phyloP scores from a whole-genome alignment of 2,797 vertebrate species.

The Gobio occitaniae region DNA sequence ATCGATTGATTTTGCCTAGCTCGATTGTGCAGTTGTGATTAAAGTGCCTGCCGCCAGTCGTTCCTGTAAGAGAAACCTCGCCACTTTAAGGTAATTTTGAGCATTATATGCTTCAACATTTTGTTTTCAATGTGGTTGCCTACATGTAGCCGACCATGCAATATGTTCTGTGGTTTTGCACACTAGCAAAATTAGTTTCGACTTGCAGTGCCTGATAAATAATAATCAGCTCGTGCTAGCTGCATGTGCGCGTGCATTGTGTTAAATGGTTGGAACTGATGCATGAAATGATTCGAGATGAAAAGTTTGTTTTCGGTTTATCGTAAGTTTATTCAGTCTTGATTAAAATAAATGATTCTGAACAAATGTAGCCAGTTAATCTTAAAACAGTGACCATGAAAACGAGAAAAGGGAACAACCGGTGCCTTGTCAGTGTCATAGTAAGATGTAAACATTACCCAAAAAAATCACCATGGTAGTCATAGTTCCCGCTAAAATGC shows the following conservation, averaged over 20 bases:
- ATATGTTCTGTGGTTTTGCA: not conserved
- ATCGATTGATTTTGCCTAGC: slow-evolving; percentile 44
- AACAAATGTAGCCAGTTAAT: not conserved
- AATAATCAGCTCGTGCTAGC: slow-evolving; percentile 26
- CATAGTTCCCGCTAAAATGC: not conserved
- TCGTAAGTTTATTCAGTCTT: not conserved
- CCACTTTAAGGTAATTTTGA: slow-evolving; percentile 21
- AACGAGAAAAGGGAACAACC: not conserved
- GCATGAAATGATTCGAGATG: not conserved
- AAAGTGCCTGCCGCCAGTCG: not conserved
- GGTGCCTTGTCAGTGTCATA: not conserved
- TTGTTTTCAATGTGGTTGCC: not conserved
- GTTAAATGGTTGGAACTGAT: not conserved
- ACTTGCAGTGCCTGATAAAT: not conserved
- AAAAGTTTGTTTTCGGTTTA: not conserved
- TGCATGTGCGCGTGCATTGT: slow-evolving; percentile 27
- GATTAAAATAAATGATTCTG: not conserved
- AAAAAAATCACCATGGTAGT: not conserved
- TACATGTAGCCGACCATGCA: not conserved
- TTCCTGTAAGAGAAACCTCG: not conserved
- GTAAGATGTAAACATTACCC: slow-evolving; percentile 22
- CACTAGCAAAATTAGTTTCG: not conserved
- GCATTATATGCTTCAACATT: not conserved
- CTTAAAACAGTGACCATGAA: not conserved
- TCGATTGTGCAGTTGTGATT: slow-evolving; percentile 23